These are phyloP conservation scores for Agonopterix alstromeriana DNA, from an alignment of 2,888 invertebrate species.

Conservation along the genomic window DNA sequence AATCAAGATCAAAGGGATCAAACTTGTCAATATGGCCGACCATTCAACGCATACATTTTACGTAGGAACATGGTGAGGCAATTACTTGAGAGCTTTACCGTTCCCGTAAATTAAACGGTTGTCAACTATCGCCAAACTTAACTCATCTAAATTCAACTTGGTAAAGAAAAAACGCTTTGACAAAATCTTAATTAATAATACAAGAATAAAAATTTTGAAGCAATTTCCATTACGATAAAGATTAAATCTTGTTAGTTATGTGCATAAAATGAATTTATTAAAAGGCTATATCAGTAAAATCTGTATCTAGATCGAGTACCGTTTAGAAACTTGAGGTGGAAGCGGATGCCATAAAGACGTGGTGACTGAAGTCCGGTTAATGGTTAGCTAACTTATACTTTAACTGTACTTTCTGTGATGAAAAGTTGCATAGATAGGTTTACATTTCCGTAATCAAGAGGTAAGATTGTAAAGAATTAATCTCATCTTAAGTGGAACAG, in stretches of 20 bases:
- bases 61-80: slow-evolving; percentile 19
- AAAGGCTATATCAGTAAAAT: neutral
- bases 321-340: slow-evolving; percentile 1
- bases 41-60: slow-evolving; percentile 22
- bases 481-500: neutral
- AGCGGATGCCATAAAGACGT: slow-evolving; percentile 5
- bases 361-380: neutral
- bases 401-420: no score
- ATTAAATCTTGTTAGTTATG: neutral
- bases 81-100: slow-evolving; percentile 18
- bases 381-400: no score
- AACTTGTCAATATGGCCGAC: slow-evolving; percentile 28
- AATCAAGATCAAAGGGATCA: slow-evolving; percentile 30
- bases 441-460: neutral
- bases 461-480: no score
- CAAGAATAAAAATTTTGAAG: no score
- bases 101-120: slow-evolving; percentile 7
- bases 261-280: neutral
- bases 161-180: no score
- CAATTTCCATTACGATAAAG: neutral
- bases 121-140: neutral
- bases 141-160: no score
- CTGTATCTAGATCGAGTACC: neutral
- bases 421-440: neutral
- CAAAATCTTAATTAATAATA: no score